Percentiles rank a stretch among this genome's conserved stretches.
phyloP scores from a whole-genome alignment of 2,113 vertebrate species.

The Eleginops maclovinus region DNA sequence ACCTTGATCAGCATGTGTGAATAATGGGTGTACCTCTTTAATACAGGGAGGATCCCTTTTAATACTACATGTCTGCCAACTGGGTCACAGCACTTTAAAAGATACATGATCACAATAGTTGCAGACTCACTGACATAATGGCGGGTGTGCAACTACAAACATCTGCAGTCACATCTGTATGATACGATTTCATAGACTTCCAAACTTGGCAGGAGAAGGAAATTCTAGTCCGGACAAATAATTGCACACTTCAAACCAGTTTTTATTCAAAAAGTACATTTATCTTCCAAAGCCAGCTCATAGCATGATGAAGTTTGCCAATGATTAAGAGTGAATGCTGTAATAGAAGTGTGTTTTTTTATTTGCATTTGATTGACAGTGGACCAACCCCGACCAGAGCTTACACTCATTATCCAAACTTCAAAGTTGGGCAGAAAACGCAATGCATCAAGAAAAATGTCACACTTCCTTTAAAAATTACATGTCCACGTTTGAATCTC shows the following conservation, averaged over 20 bases:
- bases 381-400: conserved; percentile 10
- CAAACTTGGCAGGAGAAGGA: conserved; percentile 18
- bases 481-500: background rate
- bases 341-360: conserved; percentile 26
- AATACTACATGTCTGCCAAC: conserved; percentile 17
- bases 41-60: conserved; percentile 18
- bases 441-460: conserved; percentile 13
- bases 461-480: conserved; percentile 7
- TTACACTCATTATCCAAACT: conserved; percentile 20
- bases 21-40: conserved; percentile 10
- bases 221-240: conserved; percentile 4
- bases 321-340: conserved; percentile 47
- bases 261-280: conserved; percentile 33
- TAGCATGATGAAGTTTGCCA: background rate
- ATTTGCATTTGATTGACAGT: conserved; percentile 30
- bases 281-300: conserved; percentile 16
- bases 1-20: conserved; percentile 31
- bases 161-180: conserved; percentile 44
- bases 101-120: conserved; percentile 20
- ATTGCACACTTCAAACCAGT: conserved; percentile 29
- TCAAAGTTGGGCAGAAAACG: conserved; percentile 7
- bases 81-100: conserved; percentile 20
- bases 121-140: background rate
- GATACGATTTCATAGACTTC: conserved; percentile 12
- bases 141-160: conserved; percentile 24